phyloP scores from a whole-genome alignment of 2,888 invertebrate genomes.

The Xylota sylvarum region DNA sequence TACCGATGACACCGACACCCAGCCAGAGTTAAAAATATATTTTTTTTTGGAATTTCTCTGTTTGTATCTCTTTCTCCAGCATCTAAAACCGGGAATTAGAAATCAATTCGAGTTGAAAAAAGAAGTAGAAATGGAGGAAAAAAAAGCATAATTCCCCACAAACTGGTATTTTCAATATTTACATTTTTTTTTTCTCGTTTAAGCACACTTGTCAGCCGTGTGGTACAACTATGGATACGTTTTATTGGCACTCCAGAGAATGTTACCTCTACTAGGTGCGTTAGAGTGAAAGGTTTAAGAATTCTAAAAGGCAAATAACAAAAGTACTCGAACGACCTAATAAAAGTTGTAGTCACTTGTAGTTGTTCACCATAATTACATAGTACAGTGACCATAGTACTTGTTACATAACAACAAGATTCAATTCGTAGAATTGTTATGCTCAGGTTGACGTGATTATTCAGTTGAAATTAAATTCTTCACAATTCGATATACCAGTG shows the following conservation, averaged over 20 bases:
- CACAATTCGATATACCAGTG: neutral
- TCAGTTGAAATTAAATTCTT: slow-evolving; percentile 16
- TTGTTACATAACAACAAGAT: neutral
- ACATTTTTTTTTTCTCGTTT: slow-evolving; percentile 8
- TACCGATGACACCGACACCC: slow-evolving; percentile 20
- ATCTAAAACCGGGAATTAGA: slow-evolving; percentile 68
- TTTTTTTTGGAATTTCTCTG: slow-evolving; percentile 51
- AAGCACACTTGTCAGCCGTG: slow-evolving; percentile 42
- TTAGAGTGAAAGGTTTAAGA: neutral
- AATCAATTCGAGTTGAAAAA: slow-evolving; percentile 46
- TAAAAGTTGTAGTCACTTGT: neutral
- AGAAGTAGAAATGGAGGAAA: neutral
- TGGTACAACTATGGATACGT: slow-evolving; percentile 8
- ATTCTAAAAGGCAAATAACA: neutral
- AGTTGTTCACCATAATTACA: neutral
- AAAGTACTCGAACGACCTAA: neutral
- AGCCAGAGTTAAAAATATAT: slow-evolving; percentile 20
- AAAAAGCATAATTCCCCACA: slow-evolving; percentile 21
- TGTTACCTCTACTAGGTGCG: slow-evolving; percentile 4
- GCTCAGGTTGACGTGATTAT: slow-evolving; percentile 5
- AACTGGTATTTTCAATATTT: slow-evolving; percentile 56
- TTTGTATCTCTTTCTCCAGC: slow-evolving; percentile 43
- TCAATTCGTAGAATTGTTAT: slow-evolving; percentile 1
- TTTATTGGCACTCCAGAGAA: slow-evolving; percentile 34
- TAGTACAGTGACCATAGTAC: neutral